Conservation (phyloP, 2,888 invertebrate species). For the Xanthia togata region DNA sequence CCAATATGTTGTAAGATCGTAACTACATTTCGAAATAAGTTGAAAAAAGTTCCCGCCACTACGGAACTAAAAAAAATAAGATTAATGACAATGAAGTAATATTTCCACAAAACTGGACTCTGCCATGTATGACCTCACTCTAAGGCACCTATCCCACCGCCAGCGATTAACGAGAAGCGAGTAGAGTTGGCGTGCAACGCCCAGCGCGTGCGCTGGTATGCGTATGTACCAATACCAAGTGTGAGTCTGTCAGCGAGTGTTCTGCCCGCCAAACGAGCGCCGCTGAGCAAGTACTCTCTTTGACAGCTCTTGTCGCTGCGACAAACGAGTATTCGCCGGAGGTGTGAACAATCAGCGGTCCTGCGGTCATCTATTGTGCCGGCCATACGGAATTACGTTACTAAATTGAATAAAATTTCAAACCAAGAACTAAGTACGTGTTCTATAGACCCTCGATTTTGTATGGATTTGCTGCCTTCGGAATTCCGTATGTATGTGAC, state of each 20-base stretch:
- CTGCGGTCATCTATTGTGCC: background rate
- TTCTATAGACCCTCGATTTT: too few species aligned
- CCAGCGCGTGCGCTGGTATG: too few species aligned
- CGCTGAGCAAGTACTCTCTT: background rate
- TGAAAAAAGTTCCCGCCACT: background rate
- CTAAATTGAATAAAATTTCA: too few species aligned
- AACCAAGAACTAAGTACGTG: too few species aligned
- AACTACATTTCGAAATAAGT: background rate
- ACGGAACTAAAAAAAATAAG: background rate
- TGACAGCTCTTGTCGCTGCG: background rate
- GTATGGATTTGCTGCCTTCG: too few species aligned
- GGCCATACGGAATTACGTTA: too few species aligned
- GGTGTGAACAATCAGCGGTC: background rate
- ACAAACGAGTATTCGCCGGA: background rate
- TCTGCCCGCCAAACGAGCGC: background rate
- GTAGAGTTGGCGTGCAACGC: background rate
- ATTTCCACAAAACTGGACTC: slow-evolving; percentile 27
- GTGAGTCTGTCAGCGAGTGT: background rate
- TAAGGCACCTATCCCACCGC: background rate
- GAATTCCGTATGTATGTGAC: too few species aligned
- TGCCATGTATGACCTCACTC: slow-evolving; percentile 25
- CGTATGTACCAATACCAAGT: background rate
- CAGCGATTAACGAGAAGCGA: background rate
- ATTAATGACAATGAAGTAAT: slow-evolving; percentile 11
- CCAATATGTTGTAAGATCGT: background rate